Conservation (phyloP, 2,888 invertebrate species). For the Orchesella flavescens region DNA sequence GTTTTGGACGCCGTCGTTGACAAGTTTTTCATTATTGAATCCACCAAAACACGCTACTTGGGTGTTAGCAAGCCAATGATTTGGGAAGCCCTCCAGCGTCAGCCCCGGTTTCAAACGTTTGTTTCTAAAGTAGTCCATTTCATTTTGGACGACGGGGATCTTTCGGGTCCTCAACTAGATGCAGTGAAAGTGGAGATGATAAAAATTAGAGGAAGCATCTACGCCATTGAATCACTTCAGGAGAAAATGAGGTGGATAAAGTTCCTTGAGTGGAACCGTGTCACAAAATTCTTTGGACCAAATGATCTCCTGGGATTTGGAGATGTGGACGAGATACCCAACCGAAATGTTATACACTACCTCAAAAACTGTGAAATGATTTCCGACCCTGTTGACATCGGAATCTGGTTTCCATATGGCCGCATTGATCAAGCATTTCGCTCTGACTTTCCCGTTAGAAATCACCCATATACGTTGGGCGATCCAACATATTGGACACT, state of each 20-base stretch:
- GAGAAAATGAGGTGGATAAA: conserved; percentile 41
- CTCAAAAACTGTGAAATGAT: conserved; percentile 29
- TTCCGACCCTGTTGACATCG: conserved; percentile 36
- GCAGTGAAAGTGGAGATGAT: neutral
- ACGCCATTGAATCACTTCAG: conserved; percentile 22
- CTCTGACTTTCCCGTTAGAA: conserved; percentile 35
- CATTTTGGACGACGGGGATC: conserved; percentile 50
- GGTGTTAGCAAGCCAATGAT: conserved; percentile 45
- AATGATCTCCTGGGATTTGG: conserved; percentile 51
- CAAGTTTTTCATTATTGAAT: conserved; percentile 59
- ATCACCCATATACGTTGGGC: conserved; percentile 36
- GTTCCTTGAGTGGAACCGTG: conserved; percentile 42
- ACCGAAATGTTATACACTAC: conserved; percentile 6
- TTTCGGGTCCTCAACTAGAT: neutral
- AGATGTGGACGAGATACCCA: conserved; percentile 37
- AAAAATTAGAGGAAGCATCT: neutral
- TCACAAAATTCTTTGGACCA: conserved; percentile 11
- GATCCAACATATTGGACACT: conserved; percentile 56
- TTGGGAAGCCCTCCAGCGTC: conserved; percentile 59
- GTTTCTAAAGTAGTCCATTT: conserved; percentile 51
- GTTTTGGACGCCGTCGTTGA: conserved; percentile 61
- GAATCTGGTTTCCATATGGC: conserved; percentile 49
- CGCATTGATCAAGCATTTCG: conserved; percentile 5
- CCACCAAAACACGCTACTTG: conserved; percentile 17
- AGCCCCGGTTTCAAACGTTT: conserved; percentile 50